phyloP scores from a whole-genome alignment of 2,113 vertebrate species.

The Eulacestoma nigropectus region DNA sequence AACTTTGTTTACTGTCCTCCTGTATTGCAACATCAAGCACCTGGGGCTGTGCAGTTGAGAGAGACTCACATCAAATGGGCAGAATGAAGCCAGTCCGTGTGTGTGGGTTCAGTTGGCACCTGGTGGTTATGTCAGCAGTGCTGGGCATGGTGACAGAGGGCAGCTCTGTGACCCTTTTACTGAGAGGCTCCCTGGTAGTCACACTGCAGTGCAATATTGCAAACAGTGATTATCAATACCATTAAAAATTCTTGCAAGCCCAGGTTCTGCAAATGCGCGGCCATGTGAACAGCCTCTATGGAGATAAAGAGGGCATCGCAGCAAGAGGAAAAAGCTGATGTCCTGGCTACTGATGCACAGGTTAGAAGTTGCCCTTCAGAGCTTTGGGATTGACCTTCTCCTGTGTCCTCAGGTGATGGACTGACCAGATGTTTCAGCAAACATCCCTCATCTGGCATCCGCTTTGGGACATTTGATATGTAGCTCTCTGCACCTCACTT shows the following conservation, averaged over 20 bases:
- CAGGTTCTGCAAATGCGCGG: conserved; percentile 8
- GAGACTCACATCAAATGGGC: neutral
- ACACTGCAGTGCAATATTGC: neutral
- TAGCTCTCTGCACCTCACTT: neutral
- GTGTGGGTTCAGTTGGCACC: neutral
- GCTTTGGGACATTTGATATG: neutral
- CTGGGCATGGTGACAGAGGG: neutral
- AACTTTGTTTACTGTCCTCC: neutral
- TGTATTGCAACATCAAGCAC: neutral
- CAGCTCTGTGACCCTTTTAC: neutral
- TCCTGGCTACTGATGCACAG: neutral
- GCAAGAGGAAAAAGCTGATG: neutral
- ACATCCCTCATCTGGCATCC: neutral
- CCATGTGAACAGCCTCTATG: neutral
- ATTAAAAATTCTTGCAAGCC: conserved; percentile 21
- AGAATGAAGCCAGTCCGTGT: neutral
- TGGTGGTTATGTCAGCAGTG: neutral
- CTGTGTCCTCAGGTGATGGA: neutral
- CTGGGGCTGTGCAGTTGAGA: neutral
- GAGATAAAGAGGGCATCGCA: neutral
- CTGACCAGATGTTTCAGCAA: neutral
- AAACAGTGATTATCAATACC: neutral
- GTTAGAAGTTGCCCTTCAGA: neutral
- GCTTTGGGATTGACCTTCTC: neutral
- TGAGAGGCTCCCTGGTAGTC: neutral